Percentiles rank a stretch among this genome's conserved stretches.
phyloP scores from a whole-genome alignment of 2,888 invertebrate genomes.

The Nineta flava region DNA sequence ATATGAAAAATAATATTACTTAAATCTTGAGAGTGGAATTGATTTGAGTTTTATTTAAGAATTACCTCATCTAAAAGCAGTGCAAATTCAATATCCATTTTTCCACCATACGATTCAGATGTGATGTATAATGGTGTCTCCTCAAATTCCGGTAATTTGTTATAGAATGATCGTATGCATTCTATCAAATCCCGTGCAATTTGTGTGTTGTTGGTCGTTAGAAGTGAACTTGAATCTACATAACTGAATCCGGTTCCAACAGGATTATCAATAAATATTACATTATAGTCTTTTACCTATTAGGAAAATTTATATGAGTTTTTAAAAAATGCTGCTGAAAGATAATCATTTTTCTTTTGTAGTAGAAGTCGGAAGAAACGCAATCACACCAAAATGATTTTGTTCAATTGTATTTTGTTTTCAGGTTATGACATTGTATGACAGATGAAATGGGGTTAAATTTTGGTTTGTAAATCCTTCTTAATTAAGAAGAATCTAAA shows the following conservation, averaged over 20 bases:
- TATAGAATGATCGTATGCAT: slow-evolving; percentile 53
- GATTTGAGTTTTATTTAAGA: no score
- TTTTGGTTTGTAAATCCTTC: no score
- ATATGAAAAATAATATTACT: neutral
- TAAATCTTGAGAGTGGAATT: no score
- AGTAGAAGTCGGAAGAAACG: no score
- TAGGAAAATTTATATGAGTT: no score
- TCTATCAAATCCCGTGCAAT: slow-evolving; percentile 63
- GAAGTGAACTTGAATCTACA: slow-evolving; percentile 35
- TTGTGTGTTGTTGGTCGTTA: slow-evolving; percentile 39
- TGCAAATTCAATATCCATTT: slow-evolving; percentile 80
- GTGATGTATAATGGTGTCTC: slow-evolving; percentile 66
- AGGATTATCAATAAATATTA: slow-evolving; percentile 80
- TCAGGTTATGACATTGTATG: no score
- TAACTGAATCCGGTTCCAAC: slow-evolving; percentile 82
- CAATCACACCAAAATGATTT: no score
- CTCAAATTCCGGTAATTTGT: slow-evolving; percentile 49
- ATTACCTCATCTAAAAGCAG: slow-evolving; percentile 36
- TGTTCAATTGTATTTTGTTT: no score
- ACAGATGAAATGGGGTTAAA: no score
- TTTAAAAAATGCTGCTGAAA: no score
- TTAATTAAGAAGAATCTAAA: no score
- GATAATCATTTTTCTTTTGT: slow-evolving; percentile 7
- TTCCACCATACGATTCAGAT: slow-evolving; percentile 85
- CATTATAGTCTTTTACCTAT: slow-evolving; percentile 60